Evolutionary conservation across 2,888 invertebrate genomes (phyloP), one percentile per base, ranked within the genome.

Genomic region (Leucania comma): DNA sequence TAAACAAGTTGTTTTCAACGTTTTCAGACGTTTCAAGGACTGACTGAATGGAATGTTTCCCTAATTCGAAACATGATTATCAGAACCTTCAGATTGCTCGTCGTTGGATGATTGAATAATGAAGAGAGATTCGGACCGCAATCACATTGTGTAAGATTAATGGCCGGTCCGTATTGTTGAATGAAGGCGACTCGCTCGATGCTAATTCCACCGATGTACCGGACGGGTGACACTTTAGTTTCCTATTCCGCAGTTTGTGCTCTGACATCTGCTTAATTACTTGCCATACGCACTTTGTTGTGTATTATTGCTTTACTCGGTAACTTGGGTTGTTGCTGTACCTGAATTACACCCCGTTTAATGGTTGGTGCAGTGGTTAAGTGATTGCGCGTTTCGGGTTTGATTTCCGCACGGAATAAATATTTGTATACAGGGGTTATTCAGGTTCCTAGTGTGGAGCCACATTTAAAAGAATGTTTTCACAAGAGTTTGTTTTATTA

Each of bases 61-160:
- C 10, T 82, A 80, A 82, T 71, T 73, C 56, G 68, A 62, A 79
- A 78, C 70, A 74, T 74, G 74, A 73, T 75, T 66, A 72, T 74
- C 65, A 56, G 64, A 68, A 75, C 66, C 65, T 80, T 73, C 70
- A 83, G 82, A 78, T 84, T 74, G 83, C 83, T 82, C 86, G 85
- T 82, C 83, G 85, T 84, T 75, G 79, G 75, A 83, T 87, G 88
- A 92, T 91, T 91, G 88, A 91, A 91, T 91, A 92, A 91, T 90
- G 88, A 89, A 87, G 89, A 90, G 90, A 85, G 87, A 88, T 90
- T 90, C 80, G 82, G 86, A 88, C 88, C 90, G 89, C 90, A 90
- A 90, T 92, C 91, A 90, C 90, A 89, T 83, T 87, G 88, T 88
- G 87, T 89, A 92, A 91, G 93, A 93, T 93, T 92, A 93, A 93